Base-by-base conservation (phyloP, 1,140 invertebrate species). In the Agrilus planipennis region DNA sequence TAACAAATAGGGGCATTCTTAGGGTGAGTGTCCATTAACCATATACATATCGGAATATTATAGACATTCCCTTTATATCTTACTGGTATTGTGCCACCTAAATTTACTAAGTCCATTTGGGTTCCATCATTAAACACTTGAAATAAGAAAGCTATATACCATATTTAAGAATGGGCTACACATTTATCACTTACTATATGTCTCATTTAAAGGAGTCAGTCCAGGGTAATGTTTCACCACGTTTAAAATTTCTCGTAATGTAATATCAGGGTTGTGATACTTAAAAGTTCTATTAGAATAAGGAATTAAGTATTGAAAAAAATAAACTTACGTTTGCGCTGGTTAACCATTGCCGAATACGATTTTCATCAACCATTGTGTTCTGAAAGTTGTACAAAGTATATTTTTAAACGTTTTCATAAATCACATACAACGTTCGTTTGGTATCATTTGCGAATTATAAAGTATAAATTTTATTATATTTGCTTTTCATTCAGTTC, bases 1-100 rank as follows among this genome's bases (percentile, higher is more conserved):
- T 86, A 99, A 58, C 92, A 95, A 62, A 97, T 85, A n/a, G 96
- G 96, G 14, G 92, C 87, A 68, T 94, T 87, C 57, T 88, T 79
- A 1, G 96, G 96, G 74, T 99, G 89, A 18, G 89, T 95, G 57
- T 99, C 90, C 76, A 94, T 81, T 19, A 99, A 57, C 88, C 90
- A 98, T 52, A 99, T 83, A 61, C 83, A 84, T 18, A 99, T 78
- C 23, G 96, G 96, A 66, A 99, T 99, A 67, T 99, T 92, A 65
- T 99, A 99, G 12, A 65, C 73, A 36, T 70, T 76, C 73, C 89
- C 85, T 81, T 87, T 91, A 59, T 87, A 96, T 22, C 68, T 68
- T 2, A 96, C 87, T 19, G 92, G 91, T 58, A 97, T 90, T 11
- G 92, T 97, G 35, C 93, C 93, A 58, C 79, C 73, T 11, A 97